A percentile compares a stretch with the other conserved stretches of the same genome.
phyloP scores from a whole-genome alignment of 2,797 vertebrate species.

The Gymnocypris eckloni region DNA sequence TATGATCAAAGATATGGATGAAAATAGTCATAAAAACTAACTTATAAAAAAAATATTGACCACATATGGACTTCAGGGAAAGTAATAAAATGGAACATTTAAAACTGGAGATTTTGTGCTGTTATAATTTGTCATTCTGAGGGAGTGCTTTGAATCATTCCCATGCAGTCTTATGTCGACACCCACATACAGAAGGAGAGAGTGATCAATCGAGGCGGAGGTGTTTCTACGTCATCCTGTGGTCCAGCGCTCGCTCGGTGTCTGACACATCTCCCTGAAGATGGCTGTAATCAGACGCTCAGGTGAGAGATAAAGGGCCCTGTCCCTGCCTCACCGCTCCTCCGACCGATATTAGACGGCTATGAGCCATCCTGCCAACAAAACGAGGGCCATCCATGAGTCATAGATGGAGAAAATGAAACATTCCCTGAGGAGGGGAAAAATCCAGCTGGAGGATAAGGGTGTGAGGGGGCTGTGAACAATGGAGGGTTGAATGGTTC shows the following conservation, averaged over 20 bases:
- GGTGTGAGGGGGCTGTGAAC: slow-evolving; percentile 18
- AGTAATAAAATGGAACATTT: background rate
- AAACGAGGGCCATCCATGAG: slow-evolving; percentile 38
- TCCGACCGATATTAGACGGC: slow-evolving; percentile 25
- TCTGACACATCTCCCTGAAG: slow-evolving; percentile 27
- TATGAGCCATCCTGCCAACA: slow-evolving; percentile 12
- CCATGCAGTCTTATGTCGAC: background rate
- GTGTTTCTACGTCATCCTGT: slow-evolving; percentile 10
- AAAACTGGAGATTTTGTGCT: background rate
- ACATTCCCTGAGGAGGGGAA: slow-evolving; percentile 15
- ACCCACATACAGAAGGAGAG: slow-evolving; percentile 31
- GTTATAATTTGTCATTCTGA: slow-evolving; percentile 15
- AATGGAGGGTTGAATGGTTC: slow-evolving; percentile 31
- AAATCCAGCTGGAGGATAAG: slow-evolving; percentile 24
- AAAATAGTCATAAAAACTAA: background rate
- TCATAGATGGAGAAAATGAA: slow-evolving; percentile 36
- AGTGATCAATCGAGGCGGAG: slow-evolving; percentile 41
- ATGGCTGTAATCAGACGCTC: slow-evolving; percentile 32
- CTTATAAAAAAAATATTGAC: background rate
- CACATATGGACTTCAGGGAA: background rate
- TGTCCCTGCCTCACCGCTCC: slow-evolving; percentile 33
- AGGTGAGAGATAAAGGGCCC: slow-evolving; percentile 33
- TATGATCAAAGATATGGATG: background rate
- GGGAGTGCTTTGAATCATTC: background rate
- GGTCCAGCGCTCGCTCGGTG: background rate